Percentiles rank a stretch among this genome's conserved stretches.
Evolutionary conservation across 2,888 invertebrate genomes (phyloP).

Genomic region (Scaptomyza flava): DNA sequence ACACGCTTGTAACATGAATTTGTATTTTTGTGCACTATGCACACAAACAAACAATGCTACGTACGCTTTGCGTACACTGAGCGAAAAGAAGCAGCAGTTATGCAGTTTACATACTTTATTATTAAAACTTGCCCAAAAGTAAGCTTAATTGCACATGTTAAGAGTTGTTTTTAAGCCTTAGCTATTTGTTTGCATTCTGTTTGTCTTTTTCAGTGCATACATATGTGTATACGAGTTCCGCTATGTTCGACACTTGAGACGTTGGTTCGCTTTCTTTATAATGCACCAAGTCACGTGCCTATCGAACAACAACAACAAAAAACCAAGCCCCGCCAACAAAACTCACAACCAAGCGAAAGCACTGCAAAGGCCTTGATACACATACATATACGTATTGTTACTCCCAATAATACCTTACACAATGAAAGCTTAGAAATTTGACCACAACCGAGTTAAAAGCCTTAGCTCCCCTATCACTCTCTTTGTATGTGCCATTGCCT

Average conservation of each 20-base stretch:
- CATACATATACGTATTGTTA: constrained; percentile 1
- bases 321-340: not conserved
- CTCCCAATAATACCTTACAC: not conserved
- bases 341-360: constrained; percentile 1
- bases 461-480: no score
- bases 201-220: not conserved
- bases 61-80: constrained; percentile 11
- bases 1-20: constrained; percentile 7
- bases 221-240: not conserved
- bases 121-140: not conserved
- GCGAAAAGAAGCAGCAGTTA: not conserved
- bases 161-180: not conserved
- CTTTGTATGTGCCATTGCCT: no score
- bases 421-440: constrained; percentile 10
- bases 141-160: not conserved
- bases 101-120: no score
- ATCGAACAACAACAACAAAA: constrained; percentile 8
- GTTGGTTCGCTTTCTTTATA: constrained; percentile 8
- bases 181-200: not conserved
- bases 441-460: not conserved
- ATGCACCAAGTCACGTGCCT: constrained; percentile 33
- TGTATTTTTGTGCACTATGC: constrained; percentile 17
- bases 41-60: constrained; percentile 9
- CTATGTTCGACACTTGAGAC: constrained; percentile 7
- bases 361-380: not conserved